Evolutionary conservation across 2,113 vertebrate genomes (phyloP), one percentile per base, ranked within the genome.

Genomic region (Takifugu flavidus): DNA sequence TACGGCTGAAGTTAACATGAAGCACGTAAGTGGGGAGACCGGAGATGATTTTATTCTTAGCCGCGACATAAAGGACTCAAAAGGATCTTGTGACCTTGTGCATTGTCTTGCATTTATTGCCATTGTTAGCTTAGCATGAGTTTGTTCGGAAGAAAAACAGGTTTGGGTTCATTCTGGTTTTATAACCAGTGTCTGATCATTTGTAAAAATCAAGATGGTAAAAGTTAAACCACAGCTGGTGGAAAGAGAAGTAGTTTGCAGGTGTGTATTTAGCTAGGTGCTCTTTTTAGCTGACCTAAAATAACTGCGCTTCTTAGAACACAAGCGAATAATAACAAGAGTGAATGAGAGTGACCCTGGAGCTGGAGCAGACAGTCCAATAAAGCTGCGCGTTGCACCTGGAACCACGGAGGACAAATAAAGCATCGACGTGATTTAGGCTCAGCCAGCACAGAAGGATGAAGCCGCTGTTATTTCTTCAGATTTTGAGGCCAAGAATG

Each of bases 381-480:
- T 72, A 69, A 71, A 79, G 34, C 55, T 58, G 56, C 69, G 72
- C 71, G 72, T 66, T 55, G 59, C 27, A 58, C 72, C 77, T 72
- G 62, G 56, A 85, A 74, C 78, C 80, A 82, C 56, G 52, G 69
- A 64, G 76, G 74, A 63, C 78, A 64, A 79, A 82, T 82, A 81
- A 86, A 86, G 25, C 34, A 49, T 78, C 55, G 39, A 25, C 59
- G 62, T 59, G 29, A 69, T 72, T 54, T 72, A 49, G 74, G 39
- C 25, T 14, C 53, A 51, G 53, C 65, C 59, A 62, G 12, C 44
- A 67, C 57, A 43, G 67, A 31, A 78, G 55, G 70, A 68, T 59
- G 69, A 43, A 55, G 62, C 59, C 44, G 45, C 46, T 73, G 8
- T 80, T 63, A 75, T 68, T 77, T 74, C 29, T 54, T 58, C 44